Evolutionary conservation across 1,140 invertebrate species (phyloP).

Genomic region (Himalopsyche phryganea): DNA sequence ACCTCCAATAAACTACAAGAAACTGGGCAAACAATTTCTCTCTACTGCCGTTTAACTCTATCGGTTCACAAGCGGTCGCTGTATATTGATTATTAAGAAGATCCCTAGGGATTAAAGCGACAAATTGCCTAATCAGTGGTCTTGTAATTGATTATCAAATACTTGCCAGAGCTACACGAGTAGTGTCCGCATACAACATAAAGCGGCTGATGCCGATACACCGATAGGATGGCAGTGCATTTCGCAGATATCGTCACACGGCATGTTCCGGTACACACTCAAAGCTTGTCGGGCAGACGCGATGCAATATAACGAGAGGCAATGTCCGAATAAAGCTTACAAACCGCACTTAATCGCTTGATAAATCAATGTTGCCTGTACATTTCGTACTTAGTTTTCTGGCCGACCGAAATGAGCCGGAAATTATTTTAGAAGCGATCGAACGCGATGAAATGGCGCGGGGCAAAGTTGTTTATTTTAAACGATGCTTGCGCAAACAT

Average conservation of each 20-base stretch:
- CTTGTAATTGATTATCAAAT: slow-evolving; percentile 32
- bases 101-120: slow-evolving; percentile 30
- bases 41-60: slow-evolving; percentile 5
- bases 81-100: slow-evolving; percentile 34
- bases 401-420: slow-evolving; percentile 26
- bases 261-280: neutral
- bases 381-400: slow-evolving; percentile 21
- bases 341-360: slow-evolving; percentile 31
- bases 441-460: slow-evolving; percentile 19
- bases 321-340: slow-evolving; percentile 25
- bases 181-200: neutral
- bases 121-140: slow-evolving; percentile 33
- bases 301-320: neutral
- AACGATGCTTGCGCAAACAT: neutral
- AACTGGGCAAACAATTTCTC: no score
- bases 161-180: slow-evolving; percentile 4
- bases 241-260: neutral
- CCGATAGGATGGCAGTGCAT: neutral
- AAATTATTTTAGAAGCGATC: slow-evolving; percentile 30
- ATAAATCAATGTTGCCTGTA: slow-evolving; percentile 29
- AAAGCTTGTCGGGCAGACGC: neutral
- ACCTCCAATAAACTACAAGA: no score
- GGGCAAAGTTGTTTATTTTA: slow-evolving; percentile 4
- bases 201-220: neutral
- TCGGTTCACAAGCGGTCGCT: neutral